A percentile compares a stretch with the other conserved stretches of the same genome.
These are phyloP conservation scores for Cepaea hortensis DNA, from an alignment of 2,888 invertebrate genomes.

Conservation along the genomic window DNA sequence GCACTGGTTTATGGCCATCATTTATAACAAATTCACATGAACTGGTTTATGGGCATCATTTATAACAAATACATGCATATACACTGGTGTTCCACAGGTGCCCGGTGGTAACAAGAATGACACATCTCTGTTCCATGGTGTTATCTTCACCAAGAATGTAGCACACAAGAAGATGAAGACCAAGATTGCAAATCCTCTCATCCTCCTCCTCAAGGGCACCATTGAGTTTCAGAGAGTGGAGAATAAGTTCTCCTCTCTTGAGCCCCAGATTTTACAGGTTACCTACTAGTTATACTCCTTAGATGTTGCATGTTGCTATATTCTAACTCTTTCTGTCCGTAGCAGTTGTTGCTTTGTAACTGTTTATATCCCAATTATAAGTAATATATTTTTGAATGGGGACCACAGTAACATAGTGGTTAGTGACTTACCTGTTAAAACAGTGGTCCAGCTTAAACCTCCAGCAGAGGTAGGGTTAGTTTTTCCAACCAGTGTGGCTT, in stretches of 20 bases:
- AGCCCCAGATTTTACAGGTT: constrained; percentile 94
- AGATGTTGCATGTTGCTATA: background rate
- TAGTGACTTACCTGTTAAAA: no score
- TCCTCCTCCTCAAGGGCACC: constrained; percentile 90
- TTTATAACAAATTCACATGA: no score
- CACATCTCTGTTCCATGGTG: constrained; percentile 88
- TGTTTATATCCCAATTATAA: no score
- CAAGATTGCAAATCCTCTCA: constrained; percentile 85
- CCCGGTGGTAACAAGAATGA: constrained; percentile 86
- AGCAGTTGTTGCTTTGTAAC: no score
- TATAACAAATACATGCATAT: no score
- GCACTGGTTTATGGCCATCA: no score
- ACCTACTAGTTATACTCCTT: background rate
- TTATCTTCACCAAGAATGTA: constrained; percentile 95
- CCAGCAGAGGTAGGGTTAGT: no score
- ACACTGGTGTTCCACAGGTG: constrained; percentile 75
- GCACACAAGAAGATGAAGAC: constrained; percentile 85
- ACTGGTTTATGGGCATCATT: no score
- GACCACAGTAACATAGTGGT: no score
- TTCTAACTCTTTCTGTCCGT: background rate
- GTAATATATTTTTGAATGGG: no score
- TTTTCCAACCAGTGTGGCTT: no score
- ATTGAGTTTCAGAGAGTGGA: constrained; percentile 94
- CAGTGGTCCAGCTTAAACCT: no score
- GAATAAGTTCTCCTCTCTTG: constrained; percentile 93